phyloP scores from a whole-genome alignment of 2,113 vertebrate genomes.

The Malurus alboscapulatus region DNA sequence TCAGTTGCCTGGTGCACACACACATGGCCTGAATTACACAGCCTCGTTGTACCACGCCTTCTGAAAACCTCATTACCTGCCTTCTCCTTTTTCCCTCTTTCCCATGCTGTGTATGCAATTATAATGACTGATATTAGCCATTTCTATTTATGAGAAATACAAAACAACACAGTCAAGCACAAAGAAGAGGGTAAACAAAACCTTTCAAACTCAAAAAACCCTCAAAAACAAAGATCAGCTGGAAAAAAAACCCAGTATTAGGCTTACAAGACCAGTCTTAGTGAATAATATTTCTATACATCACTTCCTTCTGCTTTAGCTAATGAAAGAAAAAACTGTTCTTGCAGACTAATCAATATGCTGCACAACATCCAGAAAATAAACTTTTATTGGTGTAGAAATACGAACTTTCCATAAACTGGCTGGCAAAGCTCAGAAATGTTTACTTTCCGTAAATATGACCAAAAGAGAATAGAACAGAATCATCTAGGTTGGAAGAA shows the following conservation, averaged over 20 bases:
- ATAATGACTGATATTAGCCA: not conserved
- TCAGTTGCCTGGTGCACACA: not conserved
- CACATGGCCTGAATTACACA: not conserved
- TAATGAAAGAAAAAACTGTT: conserved; percentile 4
- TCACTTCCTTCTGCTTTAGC: not conserved
- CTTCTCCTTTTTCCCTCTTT: not conserved
- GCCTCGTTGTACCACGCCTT: not conserved
- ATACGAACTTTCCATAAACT: not conserved
- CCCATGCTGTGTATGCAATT: not conserved
- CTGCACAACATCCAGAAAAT: not conserved
- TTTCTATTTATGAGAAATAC: not conserved
- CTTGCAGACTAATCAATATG: conserved; percentile 10
- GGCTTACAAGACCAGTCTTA: not conserved
- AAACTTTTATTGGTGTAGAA: not conserved
- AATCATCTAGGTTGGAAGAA: not conserved
- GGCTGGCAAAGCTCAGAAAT: not conserved
- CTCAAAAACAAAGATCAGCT: not conserved
- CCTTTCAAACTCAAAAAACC: not conserved
- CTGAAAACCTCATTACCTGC: not conserved
- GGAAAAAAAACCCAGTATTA: not conserved
- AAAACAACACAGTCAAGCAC: not conserved
- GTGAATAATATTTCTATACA: not conserved
- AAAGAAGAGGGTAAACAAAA: not conserved
- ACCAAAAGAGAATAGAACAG: not conserved
- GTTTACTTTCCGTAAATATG: not conserved